Percentiles rank a stretch among this genome's conserved stretches.
These are phyloP conservation scores for Pelodytes ibericus DNA, from an alignment of 2,797 vertebrate genomes.

Conservation along the genomic window DNA sequence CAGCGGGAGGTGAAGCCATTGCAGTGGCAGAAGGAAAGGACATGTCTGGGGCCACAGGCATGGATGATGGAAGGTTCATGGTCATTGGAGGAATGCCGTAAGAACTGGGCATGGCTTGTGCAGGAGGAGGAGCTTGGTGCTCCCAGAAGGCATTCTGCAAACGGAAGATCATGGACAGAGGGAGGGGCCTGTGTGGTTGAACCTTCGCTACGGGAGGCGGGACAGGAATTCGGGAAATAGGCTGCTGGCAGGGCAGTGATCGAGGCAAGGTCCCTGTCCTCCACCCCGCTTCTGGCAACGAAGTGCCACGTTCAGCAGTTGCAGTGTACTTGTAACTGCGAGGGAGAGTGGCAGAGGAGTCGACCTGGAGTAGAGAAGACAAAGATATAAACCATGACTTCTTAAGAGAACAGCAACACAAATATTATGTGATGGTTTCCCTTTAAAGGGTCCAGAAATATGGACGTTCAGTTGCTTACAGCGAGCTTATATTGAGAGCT, in stretches of 20 bases:
- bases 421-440: no score
- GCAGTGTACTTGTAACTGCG: slow-evolving; percentile 70
- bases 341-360: slow-evolving; percentile 59
- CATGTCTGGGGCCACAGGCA: slow-evolving; percentile 15
- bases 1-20: neutral
- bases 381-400: neutral
- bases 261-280: slow-evolving; percentile 69
- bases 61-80: slow-evolving; percentile 11
- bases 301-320: slow-evolving; percentile 60
- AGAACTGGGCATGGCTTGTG: neutral
- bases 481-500: no score
- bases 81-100: neutral
- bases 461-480: no score
- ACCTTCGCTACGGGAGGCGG: slow-evolving; percentile 72
- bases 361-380: slow-evolving; percentile 41
- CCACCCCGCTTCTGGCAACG: slow-evolving; percentile 59
- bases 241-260: slow-evolving; percentile 68
- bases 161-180: slow-evolving; percentile 89
- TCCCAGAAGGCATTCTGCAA: slow-evolving; percentile 85
- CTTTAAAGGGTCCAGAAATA: no score
- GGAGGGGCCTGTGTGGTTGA: slow-evolving; percentile 78
- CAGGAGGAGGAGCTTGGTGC: slow-evolving; percentile 43
- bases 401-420: neutral
- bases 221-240: slow-evolving; percentile 84
- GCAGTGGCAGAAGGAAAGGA: neutral